Conservation (phyloP, 1,140 invertebrate genomes). For the Drosophila erecta region DNA sequence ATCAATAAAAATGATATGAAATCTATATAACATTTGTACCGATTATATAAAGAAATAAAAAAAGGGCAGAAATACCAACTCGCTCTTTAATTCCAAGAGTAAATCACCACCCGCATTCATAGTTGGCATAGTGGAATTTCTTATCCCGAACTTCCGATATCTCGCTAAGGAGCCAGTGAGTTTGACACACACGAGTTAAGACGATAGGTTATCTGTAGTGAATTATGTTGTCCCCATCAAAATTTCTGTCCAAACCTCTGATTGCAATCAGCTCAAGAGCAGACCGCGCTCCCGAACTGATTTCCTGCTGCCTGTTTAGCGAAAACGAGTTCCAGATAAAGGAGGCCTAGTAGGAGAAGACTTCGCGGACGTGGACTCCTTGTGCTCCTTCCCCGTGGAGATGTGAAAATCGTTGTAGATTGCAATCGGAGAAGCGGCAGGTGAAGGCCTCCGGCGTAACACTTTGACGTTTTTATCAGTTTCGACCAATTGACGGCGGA, state of each 20-base stretch:
- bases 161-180: slow-evolving; percentile 20
- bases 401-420: slow-evolving; percentile 68
- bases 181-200: slow-evolving; percentile 9
- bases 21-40: background rate
- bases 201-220: slow-evolving; percentile 58
- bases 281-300: slow-evolving; percentile 29
- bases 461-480: slow-evolving; percentile 76
- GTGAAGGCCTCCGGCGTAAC: slow-evolving; percentile 64
- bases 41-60: background rate
- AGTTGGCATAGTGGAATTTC: background rate
- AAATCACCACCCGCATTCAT: background rate
- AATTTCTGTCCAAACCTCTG: slow-evolving; percentile 47
- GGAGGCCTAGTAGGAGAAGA: slow-evolving; percentile 4
- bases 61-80: no score
- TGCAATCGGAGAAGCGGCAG: slow-evolving; percentile 59
- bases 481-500: slow-evolving; percentile 57
- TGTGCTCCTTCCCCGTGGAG: slow-evolving; percentile 40
- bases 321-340: slow-evolving; percentile 63
- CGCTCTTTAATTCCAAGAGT: background rate
- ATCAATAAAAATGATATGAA: background rate
- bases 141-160: slow-evolving; percentile 6
- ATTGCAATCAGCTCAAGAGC: slow-evolving; percentile 38
- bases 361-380: slow-evolving; percentile 8
- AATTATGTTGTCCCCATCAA: slow-evolving; percentile 73
- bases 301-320: slow-evolving; percentile 41